Conservation (phyloP, 2,888 invertebrate species). For the Dasysyrphus albostriatus region DNA sequence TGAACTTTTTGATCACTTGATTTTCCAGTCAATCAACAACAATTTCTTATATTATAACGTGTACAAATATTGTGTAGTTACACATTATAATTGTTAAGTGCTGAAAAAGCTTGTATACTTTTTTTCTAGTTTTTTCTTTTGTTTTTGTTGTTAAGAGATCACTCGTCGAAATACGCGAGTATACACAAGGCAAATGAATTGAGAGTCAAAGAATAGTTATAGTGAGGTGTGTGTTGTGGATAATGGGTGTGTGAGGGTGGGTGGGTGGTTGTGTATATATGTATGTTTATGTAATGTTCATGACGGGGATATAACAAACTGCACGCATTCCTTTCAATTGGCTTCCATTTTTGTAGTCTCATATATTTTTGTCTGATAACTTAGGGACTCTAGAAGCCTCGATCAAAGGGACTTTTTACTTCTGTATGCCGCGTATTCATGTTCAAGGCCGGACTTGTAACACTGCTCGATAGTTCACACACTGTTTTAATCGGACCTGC, state of each 20-base stretch:
- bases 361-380: conserved; percentile 42
- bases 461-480: conserved; percentile 85
- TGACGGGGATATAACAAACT: conserved; percentile 61
- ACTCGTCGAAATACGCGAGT: conserved; percentile 57
- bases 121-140: conserved; percentile 43
- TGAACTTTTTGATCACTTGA: conserved; percentile 17
- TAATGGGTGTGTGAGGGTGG: conserved; percentile 1
- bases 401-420: conserved; percentile 82
- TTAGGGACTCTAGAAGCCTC: conserved; percentile 81
- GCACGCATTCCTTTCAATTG: conserved; percentile 63
- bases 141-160: conserved; percentile 31
- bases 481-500: conserved; percentile 84
- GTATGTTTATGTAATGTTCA: conserved; percentile 30
- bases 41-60: conserved; percentile 40
- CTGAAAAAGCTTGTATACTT: conserved; percentile 29
- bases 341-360: conserved; percentile 34
- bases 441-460: conserved; percentile 85
- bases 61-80: conserved; percentile 41
- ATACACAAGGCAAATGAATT: conserved; percentile 39
- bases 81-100: conserved; percentile 24
- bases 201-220: conserved; percentile 36
- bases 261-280: conserved; percentile 10
- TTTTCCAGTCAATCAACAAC: conserved; percentile 35
- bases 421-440: conserved; percentile 86
- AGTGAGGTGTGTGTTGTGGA: conserved; percentile 18